Base-by-base conservation (phyloP, 2,888 invertebrate genomes). In the Fabriciana adippe region DNA sequence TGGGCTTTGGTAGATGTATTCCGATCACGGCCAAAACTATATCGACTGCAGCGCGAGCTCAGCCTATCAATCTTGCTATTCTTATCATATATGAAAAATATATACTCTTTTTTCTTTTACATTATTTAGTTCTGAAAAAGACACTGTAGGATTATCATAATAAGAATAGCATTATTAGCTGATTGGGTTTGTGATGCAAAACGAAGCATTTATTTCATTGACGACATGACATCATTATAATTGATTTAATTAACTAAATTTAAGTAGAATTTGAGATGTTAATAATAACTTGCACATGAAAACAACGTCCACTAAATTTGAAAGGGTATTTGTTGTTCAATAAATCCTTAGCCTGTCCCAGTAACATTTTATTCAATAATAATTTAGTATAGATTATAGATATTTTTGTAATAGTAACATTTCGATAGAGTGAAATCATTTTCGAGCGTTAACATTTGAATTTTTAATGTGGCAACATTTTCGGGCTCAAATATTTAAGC, bases 1-100 rank as follows among this genome's bases (percentile, higher is more conserved):
- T 74, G 94, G 95, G 74, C 93, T 95, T 74, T 95, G 95, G 95
- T 95, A 94, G 93, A 83, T 79, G 71, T 74, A 78, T 51, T 71
- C 70, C 72, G 76, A 64, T 61, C 69, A 72, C 71, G 74, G 75
- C 74, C 74, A 76, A 76, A 75, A 77, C 53, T 18, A 59, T 64
- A 67, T 67, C 68, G 75, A 79, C 74, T 76, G 77, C 76, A 61
- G 18, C 41, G 51, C 61, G 31, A 50, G 53, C 51, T 61, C 51
- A 61, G 53, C 61, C 14, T 18, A 61, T 35, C 21, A 15, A 31
- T 16, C 6, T 53, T 55, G 31, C n/a, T 55, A 55, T 15, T 51
- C 18, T 61, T 21, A 15, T 14, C 18, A 8, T 16, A 35, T 35
- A 8, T 35, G 2, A 6, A 8, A 35, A 35, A 35, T 35, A 41